Evolutionary conservation across 2,797 vertebrate genomes (phyloP).

Genomic region (Valencia hispanica): DNA sequence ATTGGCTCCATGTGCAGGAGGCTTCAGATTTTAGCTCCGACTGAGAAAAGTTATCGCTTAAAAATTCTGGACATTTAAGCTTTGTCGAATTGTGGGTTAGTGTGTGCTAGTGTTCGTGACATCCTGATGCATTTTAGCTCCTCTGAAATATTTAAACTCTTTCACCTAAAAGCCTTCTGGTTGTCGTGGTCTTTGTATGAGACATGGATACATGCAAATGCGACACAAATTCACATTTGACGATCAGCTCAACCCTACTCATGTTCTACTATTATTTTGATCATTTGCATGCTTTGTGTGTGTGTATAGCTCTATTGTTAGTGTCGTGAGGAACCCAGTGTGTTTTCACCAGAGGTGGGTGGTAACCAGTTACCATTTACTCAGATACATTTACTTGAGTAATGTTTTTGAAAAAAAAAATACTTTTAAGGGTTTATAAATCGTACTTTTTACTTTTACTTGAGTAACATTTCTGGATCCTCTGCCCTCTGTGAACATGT

Average conservation of each 20-base stretch:
- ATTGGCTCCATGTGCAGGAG: background rate
- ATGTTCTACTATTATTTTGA: no score
- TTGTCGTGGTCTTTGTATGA: conserved; percentile 43
- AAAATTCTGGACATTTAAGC: background rate
- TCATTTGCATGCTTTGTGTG: background rate
- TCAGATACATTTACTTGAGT: no score
- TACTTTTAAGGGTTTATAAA: no score
- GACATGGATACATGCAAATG: background rate
- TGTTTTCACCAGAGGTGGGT: no score
- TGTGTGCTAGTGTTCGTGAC: background rate
- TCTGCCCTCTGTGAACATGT: no score
- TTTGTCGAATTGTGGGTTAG: background rate
- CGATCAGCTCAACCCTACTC: background rate
- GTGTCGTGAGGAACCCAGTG: no score
- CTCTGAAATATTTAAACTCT: conserved; percentile 49
- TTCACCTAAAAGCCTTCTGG: conserved; percentile 36
- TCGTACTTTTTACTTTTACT: no score
- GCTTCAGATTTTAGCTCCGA: background rate
- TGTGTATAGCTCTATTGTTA: background rate
- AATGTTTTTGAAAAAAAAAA: no score
- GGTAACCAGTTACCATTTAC: no score
- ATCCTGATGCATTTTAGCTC: conserved; percentile 5
- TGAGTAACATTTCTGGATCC: no score
- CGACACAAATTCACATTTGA: background rate
- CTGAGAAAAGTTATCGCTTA: background rate